Evolutionary conservation across 2,888 invertebrate species (phyloP), one percentile per base, ranked within the genome.

Genomic region (Galerucella nymphaeae): DNA sequence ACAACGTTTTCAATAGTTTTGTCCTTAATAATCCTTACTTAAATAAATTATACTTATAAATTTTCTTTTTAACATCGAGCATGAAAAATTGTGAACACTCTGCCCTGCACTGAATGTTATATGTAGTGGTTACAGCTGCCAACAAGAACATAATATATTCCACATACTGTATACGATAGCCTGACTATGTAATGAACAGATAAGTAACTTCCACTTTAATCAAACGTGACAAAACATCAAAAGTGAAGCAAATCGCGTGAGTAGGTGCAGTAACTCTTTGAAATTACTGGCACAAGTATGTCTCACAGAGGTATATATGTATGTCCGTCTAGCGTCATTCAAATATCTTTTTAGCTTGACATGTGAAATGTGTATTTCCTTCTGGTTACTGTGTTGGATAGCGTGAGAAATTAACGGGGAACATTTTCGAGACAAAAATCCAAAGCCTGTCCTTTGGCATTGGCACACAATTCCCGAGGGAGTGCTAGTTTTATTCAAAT

Each of bases 211-310:
- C 66, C 63, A 73, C 71, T 71, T 62, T 69, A 59, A 62, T 66
- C 67, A 74, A 73, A 71, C 71, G 73, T 73, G 66, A 65, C 63
- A 57, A 55, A 50, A 71, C 66, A 67, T 76, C 75, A 75, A 73
- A 76, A 76, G 76, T 71, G 70, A 76, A 75, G 59, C 30, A 30
- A 69, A 61, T 76, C 20, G 77, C 77, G 75, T 77, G 77, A 69
- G 68, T 63, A 30, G 42, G 16, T 41, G 72, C 72, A 70, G 70
- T 77, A 74, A 69, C 50, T 77, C 75, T 66, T 69, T 55, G 30
- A 68, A 74, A 72, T 72, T 75, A 63, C 72, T 62, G 62, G 63
- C 62, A 53, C 53, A 69, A 69, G 69, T 69, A 69, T 69, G 63
- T 69, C 62, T 58, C 69, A 58, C 42, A 62, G 13, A 41, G 38